Percentiles rank a stretch among this genome's conserved stretches.
These are phyloP conservation scores for Pseudopipra pipra DNA, from an alignment of 2,113 vertebrate genomes.

Conservation along the genomic window DNA sequence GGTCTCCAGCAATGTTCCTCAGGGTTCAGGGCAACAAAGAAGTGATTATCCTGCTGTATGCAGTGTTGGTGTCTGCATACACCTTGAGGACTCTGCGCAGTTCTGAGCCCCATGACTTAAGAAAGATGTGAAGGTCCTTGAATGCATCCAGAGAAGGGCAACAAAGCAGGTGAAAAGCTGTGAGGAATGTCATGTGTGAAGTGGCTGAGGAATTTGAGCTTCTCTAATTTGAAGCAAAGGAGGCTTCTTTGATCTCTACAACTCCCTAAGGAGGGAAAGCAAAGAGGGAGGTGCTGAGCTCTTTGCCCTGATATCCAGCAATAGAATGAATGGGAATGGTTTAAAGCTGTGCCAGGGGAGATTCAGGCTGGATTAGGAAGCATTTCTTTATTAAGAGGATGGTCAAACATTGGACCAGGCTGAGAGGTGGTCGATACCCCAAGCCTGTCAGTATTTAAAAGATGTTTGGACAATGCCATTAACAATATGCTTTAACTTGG, in stretches of 20 bases:
- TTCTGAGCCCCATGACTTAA: neutral
- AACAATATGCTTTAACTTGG: neutral
- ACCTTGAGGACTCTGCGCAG: neutral
- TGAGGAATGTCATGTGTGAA: neutral
- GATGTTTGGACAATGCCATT: neutral
- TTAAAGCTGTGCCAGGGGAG: neutral
- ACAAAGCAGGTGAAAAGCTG: neutral
- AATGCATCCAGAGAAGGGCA: neutral
- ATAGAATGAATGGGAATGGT: neutral
- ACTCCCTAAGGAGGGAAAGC: neutral
- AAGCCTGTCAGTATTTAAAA: neutral
- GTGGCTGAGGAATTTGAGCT: neutral
- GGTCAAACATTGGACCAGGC: neutral
- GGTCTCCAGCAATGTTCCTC: neutral
- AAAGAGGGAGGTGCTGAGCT: neutral
- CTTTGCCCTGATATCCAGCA: neutral
- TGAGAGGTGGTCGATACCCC: neutral
- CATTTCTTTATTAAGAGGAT: neutral
- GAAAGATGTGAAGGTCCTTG: neutral
- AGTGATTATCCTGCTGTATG: neutral
- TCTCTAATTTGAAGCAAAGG: neutral
- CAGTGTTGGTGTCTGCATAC: neutral
- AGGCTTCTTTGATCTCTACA: neutral
- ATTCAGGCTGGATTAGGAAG: neutral
- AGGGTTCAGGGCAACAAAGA: neutral